A percentile compares a stretch with the other conserved stretches of the same genome.
These are phyloP conservation scores for Tenualosa thibaudeaui DNA, from an alignment of 2,797 vertebrate genomes.

Conservation along the genomic window DNA sequence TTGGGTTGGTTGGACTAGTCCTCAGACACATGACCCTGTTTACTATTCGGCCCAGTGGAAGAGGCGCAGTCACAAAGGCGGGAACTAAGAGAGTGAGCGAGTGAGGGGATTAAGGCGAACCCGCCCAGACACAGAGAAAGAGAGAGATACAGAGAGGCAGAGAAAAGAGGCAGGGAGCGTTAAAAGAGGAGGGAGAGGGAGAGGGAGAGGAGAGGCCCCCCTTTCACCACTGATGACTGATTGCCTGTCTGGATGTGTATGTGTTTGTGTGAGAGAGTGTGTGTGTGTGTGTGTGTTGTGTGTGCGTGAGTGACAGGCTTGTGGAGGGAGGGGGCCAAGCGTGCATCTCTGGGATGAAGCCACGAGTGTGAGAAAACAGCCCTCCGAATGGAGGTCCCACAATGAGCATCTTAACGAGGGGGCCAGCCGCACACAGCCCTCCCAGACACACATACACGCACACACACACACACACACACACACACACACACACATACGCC, in stretches of 20 bases:
- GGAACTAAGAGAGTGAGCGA: slow-evolving; percentile 43
- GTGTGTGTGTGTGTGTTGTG: slow-evolving; percentile 44
- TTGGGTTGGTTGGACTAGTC: background rate
- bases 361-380: slow-evolving; percentile 56
- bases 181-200: slow-evolving; percentile 49
- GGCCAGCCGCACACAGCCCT: slow-evolving; percentile 23
- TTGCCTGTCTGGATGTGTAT: slow-evolving; percentile 70
- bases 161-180: slow-evolving; percentile 52
- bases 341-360: slow-evolving; percentile 46
- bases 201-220: slow-evolving; percentile 53
- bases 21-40: slow-evolving; percentile 49
- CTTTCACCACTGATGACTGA: slow-evolving; percentile 68
- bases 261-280: slow-evolving; percentile 53
- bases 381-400: slow-evolving; percentile 62
- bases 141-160: slow-evolving; percentile 24
- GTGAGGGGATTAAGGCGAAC: slow-evolving; percentile 55
- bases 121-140: slow-evolving; percentile 46
- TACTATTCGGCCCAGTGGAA: slow-evolving; percentile 42
- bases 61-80: slow-evolving; percentile 37
- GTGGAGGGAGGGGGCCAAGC: slow-evolving; percentile 63
- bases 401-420: slow-evolving; percentile 57
- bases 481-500: background rate
- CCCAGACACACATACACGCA: slow-evolving; percentile 37
- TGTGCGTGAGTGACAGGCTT: slow-evolving; percentile 73
- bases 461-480: background rate